Conservation (phyloP, 2,888 invertebrate genomes). For the Xestia xanthographa region DNA sequence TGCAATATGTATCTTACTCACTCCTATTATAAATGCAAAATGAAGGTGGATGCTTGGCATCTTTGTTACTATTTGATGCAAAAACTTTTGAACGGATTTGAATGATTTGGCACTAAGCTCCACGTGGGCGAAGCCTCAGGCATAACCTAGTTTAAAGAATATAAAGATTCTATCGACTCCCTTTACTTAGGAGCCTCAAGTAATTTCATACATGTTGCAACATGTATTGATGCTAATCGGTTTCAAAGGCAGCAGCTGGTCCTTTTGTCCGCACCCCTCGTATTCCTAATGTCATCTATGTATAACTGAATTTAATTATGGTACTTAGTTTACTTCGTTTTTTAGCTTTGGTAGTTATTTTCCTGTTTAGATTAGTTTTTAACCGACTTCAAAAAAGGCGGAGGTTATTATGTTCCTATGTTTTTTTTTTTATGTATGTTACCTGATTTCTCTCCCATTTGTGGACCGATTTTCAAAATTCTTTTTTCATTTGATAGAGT, state of each 20-base stretch:
- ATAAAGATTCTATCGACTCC: slow-evolving; percentile 45
- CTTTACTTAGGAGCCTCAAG: slow-evolving; percentile 38
- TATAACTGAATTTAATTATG: slow-evolving; percentile 66
- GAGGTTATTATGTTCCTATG: no score
- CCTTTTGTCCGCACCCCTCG: slow-evolving; percentile 74
- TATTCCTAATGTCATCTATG: slow-evolving; percentile 69
- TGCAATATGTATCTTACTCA: background rate
- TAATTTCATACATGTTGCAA: slow-evolving; percentile 67
- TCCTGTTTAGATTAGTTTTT: slow-evolving; percentile 24
- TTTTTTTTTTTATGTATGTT: no score
- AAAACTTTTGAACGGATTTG: background rate
- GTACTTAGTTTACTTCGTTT: slow-evolving; percentile 45
- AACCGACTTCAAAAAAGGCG: no score
- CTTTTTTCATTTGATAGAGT: no score
- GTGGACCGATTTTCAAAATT: no score
- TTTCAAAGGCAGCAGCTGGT: slow-evolving; percentile 78
- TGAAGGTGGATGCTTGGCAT: background rate
- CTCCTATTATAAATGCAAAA: background rate
- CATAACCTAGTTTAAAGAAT: background rate
- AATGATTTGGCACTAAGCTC: background rate
- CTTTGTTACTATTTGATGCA: background rate
- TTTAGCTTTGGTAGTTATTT: slow-evolving; percentile 39
- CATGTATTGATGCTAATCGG: slow-evolving; percentile 77
- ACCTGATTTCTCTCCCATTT: no score
- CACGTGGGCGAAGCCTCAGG: background rate